Conservation (phyloP, 2,888 invertebrate genomes). For the Stenoptilia bipunctidactyla region DNA sequence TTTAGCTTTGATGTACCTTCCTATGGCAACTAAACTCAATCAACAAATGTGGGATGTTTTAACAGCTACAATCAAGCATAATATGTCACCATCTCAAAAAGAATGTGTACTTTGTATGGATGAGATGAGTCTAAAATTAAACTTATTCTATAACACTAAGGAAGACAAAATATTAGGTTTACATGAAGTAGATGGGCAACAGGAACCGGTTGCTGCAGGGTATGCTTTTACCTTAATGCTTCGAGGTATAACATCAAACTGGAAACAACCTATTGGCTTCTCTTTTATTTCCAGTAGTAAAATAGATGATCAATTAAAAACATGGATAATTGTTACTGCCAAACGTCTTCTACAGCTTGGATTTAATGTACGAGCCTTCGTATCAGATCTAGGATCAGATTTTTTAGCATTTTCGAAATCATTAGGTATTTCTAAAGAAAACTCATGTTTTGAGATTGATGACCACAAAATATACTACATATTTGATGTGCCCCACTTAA, state of each 20-base stretch:
- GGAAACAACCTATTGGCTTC: slow-evolving; percentile 16
- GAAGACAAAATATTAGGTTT: neutral
- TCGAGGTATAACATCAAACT: slow-evolving; percentile 10
- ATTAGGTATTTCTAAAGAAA: too few species aligned
- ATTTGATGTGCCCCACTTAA: too few species aligned
- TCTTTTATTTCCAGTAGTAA: slow-evolving; percentile 7
- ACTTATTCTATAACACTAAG: slow-evolving; percentile 1
- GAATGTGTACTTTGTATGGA: too few species aligned
- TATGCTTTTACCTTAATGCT: slow-evolving; percentile 1
- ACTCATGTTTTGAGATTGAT: too few species aligned
- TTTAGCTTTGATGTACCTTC: too few species aligned
- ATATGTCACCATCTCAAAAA: too few species aligned
- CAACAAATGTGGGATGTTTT: too few species aligned
- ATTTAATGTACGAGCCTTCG: slow-evolving; percentile 19
- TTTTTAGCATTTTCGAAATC: slow-evolving; percentile 6
- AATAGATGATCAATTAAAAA: slow-evolving; percentile 11
- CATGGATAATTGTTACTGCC: too few species aligned
- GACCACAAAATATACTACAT: too few species aligned
- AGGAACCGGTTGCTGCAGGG: neutral
- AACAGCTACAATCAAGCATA: too few species aligned
- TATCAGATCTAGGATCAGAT: slow-evolving; percentile 20
- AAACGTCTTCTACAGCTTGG: slow-evolving; percentile 6
- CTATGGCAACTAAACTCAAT: too few species aligned
- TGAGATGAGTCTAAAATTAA: too few species aligned
- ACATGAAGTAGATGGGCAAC: slow-evolving; percentile 1